Base-by-base conservation (phyloP, 2,797 vertebrate species). In the Kryptolebias ocellatus region DNA sequence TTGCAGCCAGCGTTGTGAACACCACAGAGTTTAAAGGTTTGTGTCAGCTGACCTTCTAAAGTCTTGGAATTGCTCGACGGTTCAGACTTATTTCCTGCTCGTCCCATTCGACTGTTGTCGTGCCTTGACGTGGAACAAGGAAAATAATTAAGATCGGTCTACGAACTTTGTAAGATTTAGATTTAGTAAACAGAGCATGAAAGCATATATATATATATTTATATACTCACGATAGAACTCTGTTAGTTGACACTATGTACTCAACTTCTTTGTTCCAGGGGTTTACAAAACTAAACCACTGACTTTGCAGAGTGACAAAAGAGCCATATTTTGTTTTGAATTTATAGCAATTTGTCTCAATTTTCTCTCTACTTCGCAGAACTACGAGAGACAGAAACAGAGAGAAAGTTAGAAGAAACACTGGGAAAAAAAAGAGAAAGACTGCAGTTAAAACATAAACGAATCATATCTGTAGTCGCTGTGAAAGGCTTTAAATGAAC, bases 241-340 rank as follows among this genome's bases (percentile, higher is more conserved):
- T 98, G 88, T 98, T 98, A 69, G 95, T 95, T 80, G 97, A 98
- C 65, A 98, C 97, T 60, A 98, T 97, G 87, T 97, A 99, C 86
- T 98, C 97, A 85, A 98, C 94, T 91, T 98, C 96, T 95, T 96
- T 98, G 94, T 96, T 99, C 96, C 97, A 99, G 1, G 97, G 97
- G 88, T 98, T 99, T 78, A 96, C 94, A 94, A 99, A 99, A 94
- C 97, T 97, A 94, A 98, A 97, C 97, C 96, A 98, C 84, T 95
- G 96, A 90, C 97, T 98, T 92, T 93, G 95, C 72, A 99, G 93
- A 60, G 95, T 96, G 83, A 98, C 91, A 31, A 98, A 99, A 58
- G 95, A 96, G 24, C 96, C 96, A 24, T 95, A 92, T 94, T 97
- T 98, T 3, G 92, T 95, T 95, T 95, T 96, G 87, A 99, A 99